Conservation (phyloP, 1,140 invertebrate species). For the Drosophila nigrodunni region DNA sequence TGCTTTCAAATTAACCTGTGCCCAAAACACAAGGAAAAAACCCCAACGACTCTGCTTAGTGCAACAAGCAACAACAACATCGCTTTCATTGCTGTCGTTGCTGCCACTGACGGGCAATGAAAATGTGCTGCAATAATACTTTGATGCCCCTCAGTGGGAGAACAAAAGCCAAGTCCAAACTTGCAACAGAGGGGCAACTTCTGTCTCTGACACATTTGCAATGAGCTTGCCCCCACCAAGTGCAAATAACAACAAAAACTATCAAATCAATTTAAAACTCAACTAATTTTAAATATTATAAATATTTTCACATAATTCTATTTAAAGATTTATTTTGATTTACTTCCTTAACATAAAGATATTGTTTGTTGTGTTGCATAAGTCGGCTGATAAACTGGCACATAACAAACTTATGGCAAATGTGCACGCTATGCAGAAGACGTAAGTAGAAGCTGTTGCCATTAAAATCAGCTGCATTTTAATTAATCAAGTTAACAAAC, state of each 20-base stretch:
- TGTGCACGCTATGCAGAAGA: conserved; percentile 39
- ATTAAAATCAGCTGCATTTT: conserved; percentile 56
- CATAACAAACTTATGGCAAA: conserved; percentile 54
- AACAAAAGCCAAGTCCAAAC: conserved; percentile 18
- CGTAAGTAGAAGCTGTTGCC: conserved; percentile 13
- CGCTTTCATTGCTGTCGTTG: conserved; percentile 35
- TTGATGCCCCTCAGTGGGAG: conserved; percentile 10
- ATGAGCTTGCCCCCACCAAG: background rate
- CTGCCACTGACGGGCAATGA: conserved; percentile 39
- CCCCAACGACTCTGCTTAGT: conserved; percentile 13
- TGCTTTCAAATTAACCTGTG: conserved; percentile 74
- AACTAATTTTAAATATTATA: background rate
- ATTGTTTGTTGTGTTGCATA: conserved; percentile 37
- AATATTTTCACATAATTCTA: background rate
- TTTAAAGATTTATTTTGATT: background rate
- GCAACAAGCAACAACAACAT: conserved; percentile 9
- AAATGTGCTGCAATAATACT: conserved; percentile 29
- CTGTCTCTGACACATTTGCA: conserved; percentile 18
- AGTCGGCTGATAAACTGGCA: conserved; percentile 52
- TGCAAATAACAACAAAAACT: background rate
- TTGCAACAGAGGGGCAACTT: background rate
- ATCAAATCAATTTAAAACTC: conserved; percentile 6
- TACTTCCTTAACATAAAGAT: background rate
- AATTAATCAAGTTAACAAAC: conserved; percentile 52
- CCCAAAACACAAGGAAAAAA: conserved; percentile 34